These are phyloP conservation scores for Drosophila repletoides DNA, from an alignment of 1,140 invertebrate genomes.

Conservation along the genomic window DNA sequence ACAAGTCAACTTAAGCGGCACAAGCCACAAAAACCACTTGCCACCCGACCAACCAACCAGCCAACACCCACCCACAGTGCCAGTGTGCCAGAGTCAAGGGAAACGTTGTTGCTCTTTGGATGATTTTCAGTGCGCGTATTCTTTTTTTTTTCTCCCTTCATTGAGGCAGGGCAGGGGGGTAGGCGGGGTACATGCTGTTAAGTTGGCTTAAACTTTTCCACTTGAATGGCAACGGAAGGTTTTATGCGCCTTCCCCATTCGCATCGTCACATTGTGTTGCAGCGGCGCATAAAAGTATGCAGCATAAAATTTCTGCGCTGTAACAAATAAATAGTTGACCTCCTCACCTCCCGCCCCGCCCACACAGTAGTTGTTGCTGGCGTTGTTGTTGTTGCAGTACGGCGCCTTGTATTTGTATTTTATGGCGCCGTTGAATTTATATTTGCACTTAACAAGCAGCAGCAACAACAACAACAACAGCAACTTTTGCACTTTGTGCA, in stretches of 20 bases:
- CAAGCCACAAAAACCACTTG: constrained; percentile 22
- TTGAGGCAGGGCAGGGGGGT: constrained; percentile 3
- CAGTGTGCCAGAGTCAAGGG: too few species aligned
- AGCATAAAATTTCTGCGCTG: constrained; percentile 67
- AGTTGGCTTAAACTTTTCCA: constrained; percentile 80
- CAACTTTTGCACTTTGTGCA: constrained; percentile 46
- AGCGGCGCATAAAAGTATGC: constrained; percentile 75
- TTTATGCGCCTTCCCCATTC: constrained; percentile 51
- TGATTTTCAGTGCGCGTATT: constrained; percentile 65
- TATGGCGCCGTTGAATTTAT: constrained; percentile 69
- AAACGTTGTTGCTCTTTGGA: constrained; percentile 35
- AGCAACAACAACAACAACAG: constrained; percentile 42
- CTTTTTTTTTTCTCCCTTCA: too few species aligned
- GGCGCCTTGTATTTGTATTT: constrained; percentile 42
- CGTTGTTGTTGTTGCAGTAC: too few species aligned
- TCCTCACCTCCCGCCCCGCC: not conserved
- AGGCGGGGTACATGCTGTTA: constrained; percentile 40
- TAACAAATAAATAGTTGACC: constrained; percentile 78
- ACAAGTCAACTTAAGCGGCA: constrained; percentile 33
- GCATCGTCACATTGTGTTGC: constrained; percentile 45
- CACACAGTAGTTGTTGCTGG: too few species aligned
- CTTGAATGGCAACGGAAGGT: constrained; percentile 78
- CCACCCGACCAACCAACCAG: not conserved
- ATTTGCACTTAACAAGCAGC: constrained; percentile 76
- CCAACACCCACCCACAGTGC: too few species aligned